Evolutionary conservation across 1,140 invertebrate species (phyloP), one percentile per base, ranked within the genome.

Genomic region (Aplysia californica): DNA sequence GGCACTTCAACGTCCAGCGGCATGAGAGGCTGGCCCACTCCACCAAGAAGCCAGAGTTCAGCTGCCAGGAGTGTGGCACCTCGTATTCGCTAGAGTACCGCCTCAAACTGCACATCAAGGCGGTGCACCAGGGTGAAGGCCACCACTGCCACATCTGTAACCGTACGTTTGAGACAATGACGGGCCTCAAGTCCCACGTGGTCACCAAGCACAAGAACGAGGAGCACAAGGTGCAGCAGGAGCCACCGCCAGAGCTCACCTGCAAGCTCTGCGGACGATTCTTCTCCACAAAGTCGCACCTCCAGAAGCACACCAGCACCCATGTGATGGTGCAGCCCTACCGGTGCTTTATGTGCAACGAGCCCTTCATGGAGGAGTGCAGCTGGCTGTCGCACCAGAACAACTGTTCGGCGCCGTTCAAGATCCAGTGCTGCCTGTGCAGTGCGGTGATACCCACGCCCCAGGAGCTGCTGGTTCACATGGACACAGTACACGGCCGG

Each of bases 121-220:
- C 72, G 31, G 72, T 75, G 1, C 72, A 75, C 61, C 72, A 75
- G 41, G 72, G 72, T 33, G 72, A 75, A n/a, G 72, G 72, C 39
- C 72, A 75, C 31, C 72, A 75, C 41, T 75, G 72, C 31, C 58
- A 64, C 31, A 41, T 75, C 20, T 75, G 72, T 26, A n/a, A 36
- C 1, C 72, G 72, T 5, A 66, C 72, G 50, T 75, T 75, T 66
- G 72, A 75, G 55, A 75, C 72, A 36, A 75, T 75, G 72, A 75
- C 72, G 39, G 72, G 72, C 23, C 72, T 75, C 1, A 75, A 75
- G 41, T 75, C 72, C 29, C 72, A 75, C 29, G 33, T 75, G 55
- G 72, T 75, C 58, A 75, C 72, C 2, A 75, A 75, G 23, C 72
- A 75, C 41, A 75, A 75, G 31, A 75, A 75, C 59, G 72, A 75